Evolutionary conservation across 2,888 invertebrate genomes (phyloP), one percentile per base, ranked within the genome.

Genomic region (Prenolepis imparis): DNA sequence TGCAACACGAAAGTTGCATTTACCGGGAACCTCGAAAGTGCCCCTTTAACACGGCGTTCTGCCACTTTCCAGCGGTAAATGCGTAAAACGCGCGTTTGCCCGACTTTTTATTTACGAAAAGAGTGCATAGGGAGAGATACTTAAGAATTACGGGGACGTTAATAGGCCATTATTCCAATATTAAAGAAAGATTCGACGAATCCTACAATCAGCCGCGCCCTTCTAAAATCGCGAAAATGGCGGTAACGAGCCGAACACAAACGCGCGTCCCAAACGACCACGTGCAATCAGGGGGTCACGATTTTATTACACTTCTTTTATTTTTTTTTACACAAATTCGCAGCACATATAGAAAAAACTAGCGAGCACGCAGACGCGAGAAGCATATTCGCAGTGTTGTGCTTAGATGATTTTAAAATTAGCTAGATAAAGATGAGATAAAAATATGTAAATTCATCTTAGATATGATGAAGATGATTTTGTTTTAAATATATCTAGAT

Each of bases 261-360:
- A 59, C 59, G 59, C 78, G 59, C 36, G 78, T 80, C 70, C 78
- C 78, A 70, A 80, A 61, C 12, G 70, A 36, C 64, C 44, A 66
- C 41, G 32, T 67, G 81, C 84, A 82, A 84, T 84, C 84, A 83
- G 63, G n/a, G 48, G 52, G 64, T 78, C 63, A 57, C 78, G 63
- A 78, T 83, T 83, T 78, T 83, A 70, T 83, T 74, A 66, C 32
- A 80, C 64, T 52, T n/a, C n/a, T 63, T 82, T 28, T 28, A 28
- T 28, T 77, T 68, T 82, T 67, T 83, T 48, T 44, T 21, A 44
- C 70, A 44, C 18, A 41, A 74, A 82, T 77, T 70, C 24, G 24
- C 24, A 12, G 59, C 59, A 18, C 55, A 32, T 44, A 36, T 28
- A 28, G 28, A 44, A 61, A 77, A 61, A 77, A 44, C 59, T 21